Base-by-base conservation (phyloP, 2,888 invertebrate genomes). In the Lysandra coridon region DNA sequence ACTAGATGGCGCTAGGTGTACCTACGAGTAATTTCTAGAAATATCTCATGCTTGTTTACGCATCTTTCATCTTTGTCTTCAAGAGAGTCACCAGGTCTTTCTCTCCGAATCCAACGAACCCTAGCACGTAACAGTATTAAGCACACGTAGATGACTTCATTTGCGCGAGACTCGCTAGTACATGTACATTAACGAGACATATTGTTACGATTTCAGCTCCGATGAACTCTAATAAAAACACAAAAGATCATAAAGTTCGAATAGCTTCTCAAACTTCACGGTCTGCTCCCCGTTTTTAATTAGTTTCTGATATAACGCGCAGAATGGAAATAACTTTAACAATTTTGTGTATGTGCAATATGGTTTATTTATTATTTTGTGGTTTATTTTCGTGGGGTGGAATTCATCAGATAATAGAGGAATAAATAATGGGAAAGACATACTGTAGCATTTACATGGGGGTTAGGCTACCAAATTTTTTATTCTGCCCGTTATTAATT, bases 221-320 rank as follows among this genome's bases (percentile, higher is more conserved):
- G 40, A 40, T n/a, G 74, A 74, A 44, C 74, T 23, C 74, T 74
- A 44, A 74, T 40, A 40, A 74, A 74, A 74, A 74, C 44, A 74
- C 74, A 74, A 74, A 73, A 37, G 60, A 57, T 78, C 57, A 78
- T 78, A 60, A 78, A 78, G 60, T 60, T 78, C 12, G 77, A 37
- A 78, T 74, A 78, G 57, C 57, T 60, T 78, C 57, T 78, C 33
- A 78, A 62, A 33, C 60, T 78, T 78, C 53, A 60, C 57, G 78
- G 40, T 57, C 57, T 60, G 60, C 44, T 78, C 60, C 6, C 57
- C 57, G 77, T 33, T 57, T 60, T 60, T 37, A 78, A 78, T 57
- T 60, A 78, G 57, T 57, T 78, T 78, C 53, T 60, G 37, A 57
- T 60, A 78, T 60, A 40, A 78, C 60, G 78, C 40, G n/a, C n/a